These are phyloP conservation scores for Isaurus tuberculatus DNA, from an alignment of 92 coral and sea anemone species.

Conservation along the genomic window DNA sequence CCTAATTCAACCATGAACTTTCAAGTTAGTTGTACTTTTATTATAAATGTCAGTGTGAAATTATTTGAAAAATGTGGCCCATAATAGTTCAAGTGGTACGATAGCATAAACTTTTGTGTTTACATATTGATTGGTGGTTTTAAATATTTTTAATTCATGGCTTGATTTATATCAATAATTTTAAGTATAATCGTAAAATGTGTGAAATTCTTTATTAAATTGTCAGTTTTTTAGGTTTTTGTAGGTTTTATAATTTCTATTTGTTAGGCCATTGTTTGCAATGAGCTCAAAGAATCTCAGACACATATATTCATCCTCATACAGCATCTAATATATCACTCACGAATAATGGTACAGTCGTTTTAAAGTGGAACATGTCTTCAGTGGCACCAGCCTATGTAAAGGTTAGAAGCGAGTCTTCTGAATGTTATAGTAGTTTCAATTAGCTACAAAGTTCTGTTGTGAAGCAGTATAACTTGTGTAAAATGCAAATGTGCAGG, in stretches of 20 bases:
- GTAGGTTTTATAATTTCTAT: background rate
- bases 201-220: background rate
- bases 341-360: constrained; percentile 61
- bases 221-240: background rate
- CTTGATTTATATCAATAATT: background rate
- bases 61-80: background rate
- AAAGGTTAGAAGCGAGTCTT: constrained; percentile 63
- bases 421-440: background rate
- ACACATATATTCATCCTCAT: background rate
- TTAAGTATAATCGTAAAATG: background rate
- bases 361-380: constrained; percentile 82
- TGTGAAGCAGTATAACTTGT: background rate
- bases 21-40: background rate
- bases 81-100: background rate
- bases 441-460: background rate
- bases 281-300: background rate
- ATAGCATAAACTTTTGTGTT: background rate
- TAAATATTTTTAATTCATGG: background rate
- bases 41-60: background rate
- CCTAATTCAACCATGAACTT: background rate
- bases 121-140: background rate
- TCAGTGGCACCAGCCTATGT: constrained; percentile 99
- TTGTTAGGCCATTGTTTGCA: background rate
- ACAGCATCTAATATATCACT: constrained; percentile 68
- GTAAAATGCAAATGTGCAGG: background rate